Percentiles rank a stretch among this genome's conserved stretches.
Evolutionary conservation across 2,888 invertebrate species (phyloP).

Genomic region (Carcina quercana): DNA sequence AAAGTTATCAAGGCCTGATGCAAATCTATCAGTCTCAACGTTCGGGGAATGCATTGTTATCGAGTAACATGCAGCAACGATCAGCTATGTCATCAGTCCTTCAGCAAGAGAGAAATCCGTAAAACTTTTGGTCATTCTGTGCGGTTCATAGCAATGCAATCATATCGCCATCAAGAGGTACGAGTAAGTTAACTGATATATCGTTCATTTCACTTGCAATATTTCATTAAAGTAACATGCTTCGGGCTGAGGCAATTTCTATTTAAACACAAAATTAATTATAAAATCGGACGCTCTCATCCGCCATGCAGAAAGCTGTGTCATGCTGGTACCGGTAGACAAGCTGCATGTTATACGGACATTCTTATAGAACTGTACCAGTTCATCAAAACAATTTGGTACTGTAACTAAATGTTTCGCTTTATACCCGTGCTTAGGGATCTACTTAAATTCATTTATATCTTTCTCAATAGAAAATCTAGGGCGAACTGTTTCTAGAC

Average conservation of each 20-base stretch:
- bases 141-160: constrained; percentile 48
- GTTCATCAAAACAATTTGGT: background rate
- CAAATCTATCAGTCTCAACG: constrained; percentile 44
- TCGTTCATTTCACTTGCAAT: constrained; percentile 37
- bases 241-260: constrained; percentile 69
- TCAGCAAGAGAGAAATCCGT: constrained; percentile 36
- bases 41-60: constrained; percentile 52
- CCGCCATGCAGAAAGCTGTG: constrained; percentile 72
- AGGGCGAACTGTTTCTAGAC: constrained; percentile 10
- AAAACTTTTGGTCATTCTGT: constrained; percentile 39
- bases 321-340: constrained; percentile 60
- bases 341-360: constrained; percentile 58
- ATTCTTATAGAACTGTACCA: background rate
- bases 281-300: constrained; percentile 62
- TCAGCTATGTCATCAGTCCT: constrained; percentile 43
- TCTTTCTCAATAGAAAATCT: no score
- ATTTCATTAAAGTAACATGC: constrained; percentile 61
- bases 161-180: constrained; percentile 32
- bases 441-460: no score
- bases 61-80: constrained; percentile 64
- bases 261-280: constrained; percentile 61
- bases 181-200: constrained; percentile 12
- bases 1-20: constrained; percentile 37
- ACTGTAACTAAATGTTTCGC: no score
- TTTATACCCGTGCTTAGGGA: no score